Base-by-base conservation (phyloP, 92 coral and sea anemone genomes). In the Desmophyllum pertusum region DNA sequence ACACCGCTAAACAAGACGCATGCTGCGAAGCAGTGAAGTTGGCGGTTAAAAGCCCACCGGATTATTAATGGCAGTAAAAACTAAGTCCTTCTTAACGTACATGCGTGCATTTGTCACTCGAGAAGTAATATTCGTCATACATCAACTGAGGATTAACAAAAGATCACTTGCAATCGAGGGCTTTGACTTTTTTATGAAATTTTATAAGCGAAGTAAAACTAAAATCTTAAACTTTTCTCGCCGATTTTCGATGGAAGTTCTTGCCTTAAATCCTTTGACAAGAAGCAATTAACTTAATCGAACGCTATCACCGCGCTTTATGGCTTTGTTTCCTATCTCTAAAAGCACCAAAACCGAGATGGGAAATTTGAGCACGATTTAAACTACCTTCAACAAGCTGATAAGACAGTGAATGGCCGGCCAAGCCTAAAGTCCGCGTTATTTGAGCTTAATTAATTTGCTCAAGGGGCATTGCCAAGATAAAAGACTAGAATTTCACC, bases 381-480 rank as follows among this genome's bases (percentile, higher is more conserved):
- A 77, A 80, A 82, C 81, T 78, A 73, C 73, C 86, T 79, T 79
- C 91, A 87, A 78, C 92, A 52, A 79, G 84, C 69, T 61, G 86
- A 86, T 84, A 82, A 82, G 78, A 71, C 61, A 39, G 45, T 53
- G 86, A 39, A 82, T 82, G 68, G 86, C 71, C 70, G 53, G 19
- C 67, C 67, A 66, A 53, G 70, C 79, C 61, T 82, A 73, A 61
- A 82, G 67, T 85, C 89, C 75, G 79, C 88, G 79, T 82, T 79
- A 79, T 84, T 83, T 83, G 73, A 76, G 91, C 76, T 86, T 90
- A 83, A 87, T 90, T 87, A 88, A 90, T 86, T 90, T 86, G 84
- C 50, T 77, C 94, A 89, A 86, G 83, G 79, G 69, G 81, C 86
- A 87, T 75, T 78, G 91, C 82, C 42, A 67, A 73, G 92, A 84